A percentile compares a stretch with the other conserved stretches of the same genome.
phyloP scores from a whole-genome alignment of 2,113 vertebrate genomes.

The Ceyx cyanopectus region DNA sequence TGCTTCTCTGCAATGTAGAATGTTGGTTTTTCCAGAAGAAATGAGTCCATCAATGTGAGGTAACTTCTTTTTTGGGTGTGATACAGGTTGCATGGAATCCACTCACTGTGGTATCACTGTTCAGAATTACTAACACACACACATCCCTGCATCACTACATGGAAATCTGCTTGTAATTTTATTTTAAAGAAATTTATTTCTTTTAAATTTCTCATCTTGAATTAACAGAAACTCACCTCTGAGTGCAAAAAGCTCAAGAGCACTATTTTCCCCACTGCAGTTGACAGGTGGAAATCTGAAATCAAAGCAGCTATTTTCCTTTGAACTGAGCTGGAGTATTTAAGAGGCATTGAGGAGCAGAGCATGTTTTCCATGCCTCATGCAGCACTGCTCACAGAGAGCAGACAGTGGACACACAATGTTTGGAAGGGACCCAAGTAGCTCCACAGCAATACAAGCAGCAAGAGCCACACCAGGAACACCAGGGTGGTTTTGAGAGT shows the following conservation, averaged over 20 bases:
- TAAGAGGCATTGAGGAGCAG: background rate
- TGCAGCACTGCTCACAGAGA: background rate
- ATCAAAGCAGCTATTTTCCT: background rate
- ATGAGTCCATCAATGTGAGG: accelerated
- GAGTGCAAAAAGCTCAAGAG: background rate
- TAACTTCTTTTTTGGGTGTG: background rate
- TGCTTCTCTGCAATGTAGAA: background rate
- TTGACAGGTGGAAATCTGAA: background rate
- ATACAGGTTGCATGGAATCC: background rate
- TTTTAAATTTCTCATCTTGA: background rate
- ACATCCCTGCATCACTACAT: accelerated
- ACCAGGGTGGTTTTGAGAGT: accelerated
- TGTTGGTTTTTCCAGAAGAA: background rate
- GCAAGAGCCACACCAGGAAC: background rate
- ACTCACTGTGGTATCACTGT: background rate
- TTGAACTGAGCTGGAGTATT: background rate
- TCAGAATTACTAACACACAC: background rate
- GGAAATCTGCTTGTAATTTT: background rate
- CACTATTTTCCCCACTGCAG: background rate
- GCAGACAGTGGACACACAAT: background rate
- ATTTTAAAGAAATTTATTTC: too few species aligned
- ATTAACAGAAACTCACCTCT: background rate
- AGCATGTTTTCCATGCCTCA: background rate
- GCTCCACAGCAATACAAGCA: background rate
- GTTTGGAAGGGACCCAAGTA: background rate